These are phyloP conservation scores for Dendrocincla fuliginosa DNA, from an alignment of 2,797 vertebrate species.

Conservation along the genomic window DNA sequence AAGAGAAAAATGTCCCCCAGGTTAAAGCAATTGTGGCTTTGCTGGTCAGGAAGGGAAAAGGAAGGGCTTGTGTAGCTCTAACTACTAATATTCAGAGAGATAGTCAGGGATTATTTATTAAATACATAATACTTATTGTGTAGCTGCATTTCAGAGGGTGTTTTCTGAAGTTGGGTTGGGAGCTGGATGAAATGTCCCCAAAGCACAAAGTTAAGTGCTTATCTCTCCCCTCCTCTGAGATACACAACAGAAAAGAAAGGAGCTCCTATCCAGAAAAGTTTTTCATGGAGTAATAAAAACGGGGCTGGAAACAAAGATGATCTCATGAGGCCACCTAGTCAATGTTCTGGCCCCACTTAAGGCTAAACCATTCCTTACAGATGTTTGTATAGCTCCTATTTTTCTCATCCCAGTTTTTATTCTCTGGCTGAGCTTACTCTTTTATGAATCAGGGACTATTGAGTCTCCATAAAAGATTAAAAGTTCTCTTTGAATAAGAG, in stretches of 20 bases:
- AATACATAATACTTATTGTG: background rate
- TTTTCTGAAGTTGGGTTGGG: background rate
- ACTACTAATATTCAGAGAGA: no score
- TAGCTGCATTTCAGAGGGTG: background rate
- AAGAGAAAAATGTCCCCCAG: background rate
- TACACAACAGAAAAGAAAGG: background rate
- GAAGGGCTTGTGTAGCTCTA: background rate
- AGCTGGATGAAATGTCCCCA: background rate
- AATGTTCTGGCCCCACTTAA: background rate
- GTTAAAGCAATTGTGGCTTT: background rate
- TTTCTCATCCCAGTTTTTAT: background rate
- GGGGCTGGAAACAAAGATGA: background rate
- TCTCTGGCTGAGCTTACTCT: background rate
- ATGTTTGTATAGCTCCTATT: conserved; percentile 17
- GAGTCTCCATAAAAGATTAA: conserved; percentile 13
- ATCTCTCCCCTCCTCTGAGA: background rate
- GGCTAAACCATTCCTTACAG: background rate
- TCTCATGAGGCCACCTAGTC: background rate
- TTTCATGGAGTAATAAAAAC: background rate
- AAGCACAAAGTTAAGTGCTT: background rate
- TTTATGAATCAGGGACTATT: background rate
- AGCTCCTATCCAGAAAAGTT: background rate
- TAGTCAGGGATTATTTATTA: background rate
- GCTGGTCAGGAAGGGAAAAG: background rate
- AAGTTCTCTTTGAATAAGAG: conserved; percentile 2